These are phyloP conservation scores for Calliopsis andreniformis DNA, from an alignment of 1,140 invertebrate species.

Conservation along the genomic window DNA sequence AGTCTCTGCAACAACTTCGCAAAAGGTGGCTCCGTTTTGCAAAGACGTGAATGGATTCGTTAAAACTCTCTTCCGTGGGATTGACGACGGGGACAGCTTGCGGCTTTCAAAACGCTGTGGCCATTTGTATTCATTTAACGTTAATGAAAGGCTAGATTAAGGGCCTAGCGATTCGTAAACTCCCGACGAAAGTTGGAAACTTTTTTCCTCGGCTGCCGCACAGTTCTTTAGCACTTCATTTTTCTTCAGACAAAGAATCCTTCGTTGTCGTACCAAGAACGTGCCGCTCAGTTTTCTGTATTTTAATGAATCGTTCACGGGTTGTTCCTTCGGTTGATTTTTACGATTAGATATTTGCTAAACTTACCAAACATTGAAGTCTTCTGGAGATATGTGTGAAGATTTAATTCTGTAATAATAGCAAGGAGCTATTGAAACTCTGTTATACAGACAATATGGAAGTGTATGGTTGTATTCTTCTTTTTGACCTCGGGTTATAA, in stretches of 20 bases:
- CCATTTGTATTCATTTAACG: conserved; percentile 19
- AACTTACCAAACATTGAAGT: no score
- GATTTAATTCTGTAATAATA: no score
- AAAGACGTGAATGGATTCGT: conserved; percentile 1
- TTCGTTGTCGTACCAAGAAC: neutral
- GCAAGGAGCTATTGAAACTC: no score
- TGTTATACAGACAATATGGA: no score
- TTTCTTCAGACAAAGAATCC: neutral
- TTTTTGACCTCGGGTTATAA: no score
- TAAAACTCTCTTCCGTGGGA: neutral
- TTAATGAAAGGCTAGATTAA: conserved; percentile 30
- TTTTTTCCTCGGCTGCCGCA: neutral
- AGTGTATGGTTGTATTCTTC: no score
- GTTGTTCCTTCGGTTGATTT: neutral
- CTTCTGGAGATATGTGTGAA: no score
- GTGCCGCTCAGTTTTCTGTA: neutral
- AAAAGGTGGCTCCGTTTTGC: neutral
- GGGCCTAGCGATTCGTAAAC: neutral
- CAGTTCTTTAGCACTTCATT: neutral
- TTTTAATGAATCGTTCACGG: neutral
- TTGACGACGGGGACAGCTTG: neutral
- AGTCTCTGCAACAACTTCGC: neutral
- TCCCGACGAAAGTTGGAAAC: neutral
- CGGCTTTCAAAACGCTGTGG: conserved; percentile 9
- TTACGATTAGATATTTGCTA: neutral